Percentiles rank a stretch among this genome's conserved stretches.
phyloP scores from a whole-genome alignment of 2,888 invertebrate genomes.

The Gibbula magus region DNA sequence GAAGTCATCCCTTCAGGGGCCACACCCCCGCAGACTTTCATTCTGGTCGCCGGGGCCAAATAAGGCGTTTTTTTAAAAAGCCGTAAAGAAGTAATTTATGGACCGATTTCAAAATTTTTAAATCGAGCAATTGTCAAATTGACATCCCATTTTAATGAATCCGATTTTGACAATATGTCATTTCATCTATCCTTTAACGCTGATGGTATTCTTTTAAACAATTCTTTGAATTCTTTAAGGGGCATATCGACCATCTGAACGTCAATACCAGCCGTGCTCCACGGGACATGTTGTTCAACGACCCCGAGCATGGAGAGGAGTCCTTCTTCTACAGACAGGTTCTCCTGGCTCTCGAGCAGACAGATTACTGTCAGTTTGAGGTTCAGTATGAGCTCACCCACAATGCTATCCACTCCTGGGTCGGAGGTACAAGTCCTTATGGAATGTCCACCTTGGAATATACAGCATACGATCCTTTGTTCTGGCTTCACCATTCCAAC shows the following conservation, averaged over 20 bases:
- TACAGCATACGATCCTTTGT: conserved; percentile 47
- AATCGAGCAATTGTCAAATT: too few species aligned
- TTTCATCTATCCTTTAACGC: too few species aligned
- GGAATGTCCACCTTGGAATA: conserved; percentile 45
- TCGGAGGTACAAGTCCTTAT: conserved; percentile 29
- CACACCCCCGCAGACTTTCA: too few species aligned
- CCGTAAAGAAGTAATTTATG: too few species aligned
- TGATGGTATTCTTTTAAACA: neutral
- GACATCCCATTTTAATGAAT: too few species aligned
- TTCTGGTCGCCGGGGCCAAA: too few species aligned
- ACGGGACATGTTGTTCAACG: conserved; percentile 42
- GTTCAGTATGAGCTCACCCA: conserved; percentile 42
- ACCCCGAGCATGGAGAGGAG: conserved; percentile 39
- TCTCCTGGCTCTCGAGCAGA: conserved; percentile 39
- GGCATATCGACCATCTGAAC: conserved; percentile 7
- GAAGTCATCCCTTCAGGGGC: too few species aligned
- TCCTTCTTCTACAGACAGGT: conserved; percentile 46
- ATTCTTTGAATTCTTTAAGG: neutral
- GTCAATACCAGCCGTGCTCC: conserved; percentile 38
- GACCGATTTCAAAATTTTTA: too few species aligned
- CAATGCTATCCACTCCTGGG: conserved; percentile 42
- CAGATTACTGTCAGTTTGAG: conserved; percentile 42
- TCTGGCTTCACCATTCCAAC: conserved; percentile 47
- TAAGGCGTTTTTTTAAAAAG: too few species aligned
- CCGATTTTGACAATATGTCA: neutral